Percentiles rank a stretch among this genome's conserved stretches.
phyloP scores from a whole-genome alignment of 1,140 invertebrate species.

The Batillaria attramentaria region DNA sequence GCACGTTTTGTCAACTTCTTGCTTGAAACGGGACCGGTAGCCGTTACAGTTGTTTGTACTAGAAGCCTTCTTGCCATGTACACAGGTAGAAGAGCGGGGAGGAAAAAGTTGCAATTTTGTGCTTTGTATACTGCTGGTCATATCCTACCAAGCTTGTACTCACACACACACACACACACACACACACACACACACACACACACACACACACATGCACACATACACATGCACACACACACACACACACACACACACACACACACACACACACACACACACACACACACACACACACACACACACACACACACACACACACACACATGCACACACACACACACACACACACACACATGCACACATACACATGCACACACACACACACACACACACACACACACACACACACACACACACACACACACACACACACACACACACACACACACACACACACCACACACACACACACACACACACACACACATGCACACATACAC shows the following conservation, averaged over 20 bases:
- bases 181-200: constrained; percentile 5
- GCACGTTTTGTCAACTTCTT: not conserved
- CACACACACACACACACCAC: too few relatives aligned
- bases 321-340: not conserved
- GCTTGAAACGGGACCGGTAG: not conserved
- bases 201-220: not conserved
- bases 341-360: not conserved
- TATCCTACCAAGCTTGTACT: not conserved
- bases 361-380: not conserved
- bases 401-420: not conserved
- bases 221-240: not conserved
- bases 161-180: not conserved
- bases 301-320: constrained; percentile 11
- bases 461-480: not conserved
- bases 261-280: constrained; percentile 6
- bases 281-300: constrained; percentile 13
- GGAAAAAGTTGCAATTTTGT: too few relatives aligned
- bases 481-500: not conserved
- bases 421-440: not conserved
- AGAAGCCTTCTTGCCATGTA: not conserved
- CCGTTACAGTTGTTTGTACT: not conserved
- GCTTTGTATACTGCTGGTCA: too few relatives aligned
- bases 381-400: not conserved
- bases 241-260: not conserved
- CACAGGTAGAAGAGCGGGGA: not conserved